Conservation (phyloP, 2,888 invertebrate genomes). For the Rotaria sp. region DNA sequence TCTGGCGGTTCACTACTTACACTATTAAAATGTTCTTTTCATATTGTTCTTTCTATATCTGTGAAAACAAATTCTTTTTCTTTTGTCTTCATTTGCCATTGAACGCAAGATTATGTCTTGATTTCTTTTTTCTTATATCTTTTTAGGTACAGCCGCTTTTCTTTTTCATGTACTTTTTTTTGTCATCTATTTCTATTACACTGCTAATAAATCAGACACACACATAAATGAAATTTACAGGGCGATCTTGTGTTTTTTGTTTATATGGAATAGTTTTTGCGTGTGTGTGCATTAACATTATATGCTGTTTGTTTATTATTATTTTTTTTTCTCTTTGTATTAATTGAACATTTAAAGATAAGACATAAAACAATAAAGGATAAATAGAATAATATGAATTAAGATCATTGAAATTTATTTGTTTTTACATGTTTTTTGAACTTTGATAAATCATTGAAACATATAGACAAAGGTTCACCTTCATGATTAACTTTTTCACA, state of each 20-base stretch:
- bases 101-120: not conserved
- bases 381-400: not conserved
- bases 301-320: not conserved
- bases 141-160: not conserved
- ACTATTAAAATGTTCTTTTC: not conserved
- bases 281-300: not conserved
- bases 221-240: not conserved
- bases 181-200: slow-evolving; percentile 7
- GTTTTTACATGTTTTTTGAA: not conserved
- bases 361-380: not conserved
- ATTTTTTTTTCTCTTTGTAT: not conserved
- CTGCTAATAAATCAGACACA: slow-evolving; percentile 15
- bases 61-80: not conserved
- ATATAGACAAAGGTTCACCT: not conserved
- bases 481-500: not conserved
- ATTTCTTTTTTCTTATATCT: not conserved
- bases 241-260: not conserved
- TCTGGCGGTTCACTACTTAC: not conserved
- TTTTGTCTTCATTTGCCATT: not conserved
- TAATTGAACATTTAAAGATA: not conserved
- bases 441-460: not conserved
- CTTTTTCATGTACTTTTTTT: not conserved
- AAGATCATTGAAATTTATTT: not conserved
- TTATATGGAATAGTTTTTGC: not conserved
- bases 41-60: not conserved